Percentiles rank a stretch among this genome's conserved stretches.
These are phyloP conservation scores for Clarias magur DNA, from an alignment of 2,113 vertebrate species.

Conservation along the genomic window DNA sequence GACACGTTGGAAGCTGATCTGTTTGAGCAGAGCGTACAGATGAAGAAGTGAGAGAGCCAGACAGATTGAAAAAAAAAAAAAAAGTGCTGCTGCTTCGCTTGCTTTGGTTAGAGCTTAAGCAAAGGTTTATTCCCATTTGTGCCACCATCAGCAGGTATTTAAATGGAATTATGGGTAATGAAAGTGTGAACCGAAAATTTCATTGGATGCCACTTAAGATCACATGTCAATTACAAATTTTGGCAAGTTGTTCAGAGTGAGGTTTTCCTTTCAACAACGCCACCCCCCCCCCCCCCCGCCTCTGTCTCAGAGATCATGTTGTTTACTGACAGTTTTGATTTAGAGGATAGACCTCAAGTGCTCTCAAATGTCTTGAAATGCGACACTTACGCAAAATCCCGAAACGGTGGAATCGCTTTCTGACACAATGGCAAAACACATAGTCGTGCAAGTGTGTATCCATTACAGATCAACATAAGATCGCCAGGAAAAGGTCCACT, in stretches of 20 bases:
- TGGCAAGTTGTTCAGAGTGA: background rate
- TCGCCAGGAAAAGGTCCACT: constrained; percentile 67
- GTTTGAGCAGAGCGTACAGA: background rate
- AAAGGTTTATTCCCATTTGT: background rate
- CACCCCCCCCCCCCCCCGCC: background rate
- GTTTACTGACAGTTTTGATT: constrained; percentile 25
- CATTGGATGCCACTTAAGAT: background rate
- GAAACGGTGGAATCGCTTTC: constrained; percentile 74
- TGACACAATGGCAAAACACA: constrained; percentile 70
- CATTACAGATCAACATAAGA: constrained; percentile 67
- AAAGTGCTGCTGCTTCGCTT: background rate
- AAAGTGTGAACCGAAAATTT: background rate
- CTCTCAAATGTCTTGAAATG: constrained; percentile 58
- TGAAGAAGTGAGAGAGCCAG: background rate
- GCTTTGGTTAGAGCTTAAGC: background rate
- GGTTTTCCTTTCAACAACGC: constrained; percentile 1
- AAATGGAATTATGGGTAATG: background rate
- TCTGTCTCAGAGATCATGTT: background rate
- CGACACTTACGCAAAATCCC: constrained; percentile 68
- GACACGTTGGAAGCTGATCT: background rate
- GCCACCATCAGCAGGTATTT: background rate
- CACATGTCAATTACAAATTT: background rate
- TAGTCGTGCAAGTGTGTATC: constrained; percentile 66
- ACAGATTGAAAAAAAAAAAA: background rate
- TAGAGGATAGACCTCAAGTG: background rate